Base-by-base conservation (phyloP, 2,888 invertebrate genomes). In the Troglohyphantes excavatus region DNA sequence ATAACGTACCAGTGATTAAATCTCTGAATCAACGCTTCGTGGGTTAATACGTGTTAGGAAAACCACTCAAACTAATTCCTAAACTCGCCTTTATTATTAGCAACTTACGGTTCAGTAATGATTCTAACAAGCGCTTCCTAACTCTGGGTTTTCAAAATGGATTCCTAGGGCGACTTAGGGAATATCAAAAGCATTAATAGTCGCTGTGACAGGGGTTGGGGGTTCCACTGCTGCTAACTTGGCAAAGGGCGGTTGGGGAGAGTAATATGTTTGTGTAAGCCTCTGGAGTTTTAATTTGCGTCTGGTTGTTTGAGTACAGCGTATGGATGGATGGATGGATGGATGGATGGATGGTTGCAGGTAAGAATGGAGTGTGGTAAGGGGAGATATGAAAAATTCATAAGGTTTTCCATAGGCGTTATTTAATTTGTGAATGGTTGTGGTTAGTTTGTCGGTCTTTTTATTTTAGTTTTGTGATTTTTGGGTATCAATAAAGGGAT, bases 1-100 rank as follows among this genome's bases (percentile, higher is more conserved):
- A 75, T 75, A 63, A 78, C 27, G 65, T 26, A 65, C 26, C 21
- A 33, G 39, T 39, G 78, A 78, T 78, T 78, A 65, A 65, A 78
- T 78, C 63, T 13, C 75, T 75, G 59, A 75, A 75, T 75, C 72
- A 39, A 65, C 78, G 39, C 39, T 67, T 21, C 68, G 46, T 13
- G 29, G 68, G 53, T 68, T 68, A 68, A 67, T 81, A 68, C 29
- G 29, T 81, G 68, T 46, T 68, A 21, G 68, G 29, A 19, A 81
- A 81, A 81, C 79, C 68, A 81, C 67, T 81, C 26, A 43, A 46
- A 68, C 46, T 81, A 81, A 81, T 81, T 81, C 68, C 43, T n/a
- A 68, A 81, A 81, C 46, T 81, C 29, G 27, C 68, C 29, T 46
- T 46, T 46, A 67, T 29, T 68, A 68, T 81, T 53, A 68, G 26